A percentile compares a stretch with the other conserved stretches of the same genome.
These are phyloP conservation scores for Geococcyx californianus DNA, from an alignment of 2,113 vertebrate genomes.

Conservation along the genomic window DNA sequence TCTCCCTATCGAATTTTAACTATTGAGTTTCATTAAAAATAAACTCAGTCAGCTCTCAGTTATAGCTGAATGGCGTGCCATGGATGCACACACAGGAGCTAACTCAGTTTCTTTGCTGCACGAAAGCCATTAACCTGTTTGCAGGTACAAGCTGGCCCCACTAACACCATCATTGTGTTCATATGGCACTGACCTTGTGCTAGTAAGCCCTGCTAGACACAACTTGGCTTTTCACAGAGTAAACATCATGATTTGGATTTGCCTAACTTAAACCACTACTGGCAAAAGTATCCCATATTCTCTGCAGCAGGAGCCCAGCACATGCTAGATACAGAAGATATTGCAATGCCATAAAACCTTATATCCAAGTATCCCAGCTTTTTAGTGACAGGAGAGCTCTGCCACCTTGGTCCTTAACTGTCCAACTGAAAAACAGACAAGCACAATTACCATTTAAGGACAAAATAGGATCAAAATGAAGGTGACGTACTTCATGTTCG, in stretches of 20 bases:
- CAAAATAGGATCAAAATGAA: neutral
- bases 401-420: neutral
- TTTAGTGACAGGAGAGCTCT: neutral
- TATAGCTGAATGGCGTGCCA: neutral
- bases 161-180: neutral
- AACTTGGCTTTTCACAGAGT: neutral
- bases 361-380: neutral
- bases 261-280: neutral
- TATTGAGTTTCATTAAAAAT: neutral
- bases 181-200: neutral
- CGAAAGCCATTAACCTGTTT: neutral
- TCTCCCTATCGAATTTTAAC: neutral
- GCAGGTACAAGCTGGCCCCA: neutral
- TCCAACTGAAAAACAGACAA: neutral
- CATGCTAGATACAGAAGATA: neutral
- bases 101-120: neutral
- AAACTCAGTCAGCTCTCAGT: neutral
- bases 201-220: neutral
- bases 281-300: neutral
- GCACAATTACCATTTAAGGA: neutral
- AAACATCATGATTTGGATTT: neutral
- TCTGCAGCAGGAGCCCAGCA: neutral
- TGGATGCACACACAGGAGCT: neutral
- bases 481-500: accelerated
- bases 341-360: neutral